A percentile compares a stretch with the other conserved stretches of the same genome.
phyloP scores from a whole-genome alignment of 2,113 vertebrate species.

The Castor canadensis region DNA sequence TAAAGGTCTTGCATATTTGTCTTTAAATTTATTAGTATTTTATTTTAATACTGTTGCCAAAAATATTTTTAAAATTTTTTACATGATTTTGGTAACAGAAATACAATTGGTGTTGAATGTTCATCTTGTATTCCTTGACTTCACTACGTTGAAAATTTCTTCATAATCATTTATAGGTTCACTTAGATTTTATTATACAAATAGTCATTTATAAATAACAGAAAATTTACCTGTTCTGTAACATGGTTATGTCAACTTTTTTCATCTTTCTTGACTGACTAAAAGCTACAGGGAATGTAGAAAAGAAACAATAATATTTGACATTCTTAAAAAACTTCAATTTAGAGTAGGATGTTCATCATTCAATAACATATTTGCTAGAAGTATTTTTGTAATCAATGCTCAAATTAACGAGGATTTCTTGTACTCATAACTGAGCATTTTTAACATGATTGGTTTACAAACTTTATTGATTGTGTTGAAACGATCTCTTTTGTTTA shows the following conservation, averaged over 20 bases:
- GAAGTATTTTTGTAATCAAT: background rate
- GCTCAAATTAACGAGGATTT: background rate
- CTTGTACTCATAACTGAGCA: no score
- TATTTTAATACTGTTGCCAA: background rate
- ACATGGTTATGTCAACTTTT: background rate
- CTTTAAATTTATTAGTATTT: background rate
- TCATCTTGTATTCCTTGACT: background rate
- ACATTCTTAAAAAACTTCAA: background rate
- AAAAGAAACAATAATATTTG: background rate
- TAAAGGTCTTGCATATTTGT: background rate
- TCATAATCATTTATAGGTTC: background rate
- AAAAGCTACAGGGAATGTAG: background rate
- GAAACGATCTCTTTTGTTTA: no score
- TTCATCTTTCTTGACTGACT: background rate
- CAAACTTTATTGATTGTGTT: background rate
- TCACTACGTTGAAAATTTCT: background rate
- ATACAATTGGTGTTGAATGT: background rate
- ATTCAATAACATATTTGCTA: background rate
- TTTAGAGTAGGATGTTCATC: background rate
- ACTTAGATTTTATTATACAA: background rate
- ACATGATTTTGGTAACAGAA: no score
- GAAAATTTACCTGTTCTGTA: background rate
- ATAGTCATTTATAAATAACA: background rate
- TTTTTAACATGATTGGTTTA: background rate
- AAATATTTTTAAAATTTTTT: background rate